Percentiles rank a stretch among this genome's conserved stretches.
These are phyloP conservation scores for Spodoptera litura DNA, from an alignment of 1,140 invertebrate species.

Conservation along the genomic window DNA sequence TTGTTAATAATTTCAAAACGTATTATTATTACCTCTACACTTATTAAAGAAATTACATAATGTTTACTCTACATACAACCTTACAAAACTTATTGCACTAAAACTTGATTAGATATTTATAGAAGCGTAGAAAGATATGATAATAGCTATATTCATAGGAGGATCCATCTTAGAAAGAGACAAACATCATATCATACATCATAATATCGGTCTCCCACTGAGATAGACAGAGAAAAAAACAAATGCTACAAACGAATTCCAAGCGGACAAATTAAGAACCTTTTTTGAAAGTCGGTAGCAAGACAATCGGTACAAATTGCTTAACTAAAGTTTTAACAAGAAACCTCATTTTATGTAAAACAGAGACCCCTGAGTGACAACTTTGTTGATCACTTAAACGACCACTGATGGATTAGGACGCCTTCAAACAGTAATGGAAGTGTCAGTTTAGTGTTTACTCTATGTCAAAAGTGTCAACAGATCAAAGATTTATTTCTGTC, in stretches of 20 bases:
- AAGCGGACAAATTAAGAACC: background rate
- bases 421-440: background rate
- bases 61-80: too few relatives aligned
- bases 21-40: too few relatives aligned
- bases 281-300: too few relatives aligned
- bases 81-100: too few relatives aligned
- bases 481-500: conserved; percentile 5
- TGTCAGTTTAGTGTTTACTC: background rate
- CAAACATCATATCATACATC: too few relatives aligned
- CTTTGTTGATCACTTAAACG: conserved; percentile 7
- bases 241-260: background rate
- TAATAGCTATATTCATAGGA: too few relatives aligned
- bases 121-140: too few relatives aligned
- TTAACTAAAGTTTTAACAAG: background rate
- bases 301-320: background rate
- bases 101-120: too few relatives aligned
- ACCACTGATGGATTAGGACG: background rate
- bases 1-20: too few relatives aligned
- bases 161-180: too few relatives aligned
- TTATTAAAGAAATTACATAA: too few relatives aligned
- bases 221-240: background rate
- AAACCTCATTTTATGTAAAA: background rate
- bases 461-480: background rate
- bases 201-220: too few relatives aligned
- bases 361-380: conserved; percentile 14